Percentiles rank a stretch among this genome's conserved stretches.
Conservation (phyloP, 2,797 vertebrate genomes). For the Lagorchestes hirsutus region DNA sequence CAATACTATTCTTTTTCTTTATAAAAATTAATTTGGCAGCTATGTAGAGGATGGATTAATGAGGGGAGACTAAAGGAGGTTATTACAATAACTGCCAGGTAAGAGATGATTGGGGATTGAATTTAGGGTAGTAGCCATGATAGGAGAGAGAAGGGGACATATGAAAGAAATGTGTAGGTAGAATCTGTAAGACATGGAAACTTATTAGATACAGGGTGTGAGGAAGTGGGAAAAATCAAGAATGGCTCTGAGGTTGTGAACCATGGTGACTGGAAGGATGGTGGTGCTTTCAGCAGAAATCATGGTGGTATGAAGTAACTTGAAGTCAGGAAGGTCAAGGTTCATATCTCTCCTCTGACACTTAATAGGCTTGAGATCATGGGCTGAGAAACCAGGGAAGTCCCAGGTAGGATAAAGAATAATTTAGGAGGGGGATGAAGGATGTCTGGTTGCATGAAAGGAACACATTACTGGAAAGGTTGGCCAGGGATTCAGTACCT, state of each 20-base stretch:
- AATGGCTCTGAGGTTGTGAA: neutral
- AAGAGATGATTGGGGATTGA: neutral
- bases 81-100: neutral
- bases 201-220: neutral
- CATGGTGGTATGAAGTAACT: neutral
- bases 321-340: neutral
- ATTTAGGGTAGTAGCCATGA: neutral
- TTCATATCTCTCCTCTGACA: neutral
- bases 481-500: neutral
- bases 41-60: neutral
- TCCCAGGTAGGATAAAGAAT: neutral
- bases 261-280: neutral
- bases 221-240: neutral
- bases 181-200: neutral
- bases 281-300: neutral
- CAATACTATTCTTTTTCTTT: neutral
- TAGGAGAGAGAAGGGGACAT: neutral
- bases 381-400: neutral
- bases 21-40: conserved; percentile 3
- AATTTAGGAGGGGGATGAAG: neutral
- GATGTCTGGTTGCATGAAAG: neutral
- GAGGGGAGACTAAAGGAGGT: neutral
- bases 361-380: neutral
- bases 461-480: neutral
- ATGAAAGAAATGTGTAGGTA: neutral